Evolutionary conservation across 1,140 invertebrate genomes (phyloP).

Genomic region (Pseudomyrmex flavicornis): DNA sequence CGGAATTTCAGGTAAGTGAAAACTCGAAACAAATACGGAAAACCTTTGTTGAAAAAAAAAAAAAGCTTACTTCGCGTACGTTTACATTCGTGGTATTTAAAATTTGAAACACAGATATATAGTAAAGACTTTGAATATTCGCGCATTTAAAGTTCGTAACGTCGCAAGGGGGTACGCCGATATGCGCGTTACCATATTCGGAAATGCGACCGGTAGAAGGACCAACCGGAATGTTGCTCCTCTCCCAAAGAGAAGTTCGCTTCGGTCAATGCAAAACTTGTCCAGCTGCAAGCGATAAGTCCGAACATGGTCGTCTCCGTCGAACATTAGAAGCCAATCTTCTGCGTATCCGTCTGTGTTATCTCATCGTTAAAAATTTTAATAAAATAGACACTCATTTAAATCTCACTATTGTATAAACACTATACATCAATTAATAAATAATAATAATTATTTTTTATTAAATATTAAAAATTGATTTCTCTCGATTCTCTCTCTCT

Average conservation of each 20-base stretch:
- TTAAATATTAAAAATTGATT: too few species aligned
- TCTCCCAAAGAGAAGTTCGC: constrained; percentile 32
- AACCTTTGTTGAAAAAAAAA: background rate
- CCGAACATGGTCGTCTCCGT: background rate
- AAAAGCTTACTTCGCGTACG: background rate
- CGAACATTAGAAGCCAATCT: constrained; percentile 31
- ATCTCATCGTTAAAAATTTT: too few species aligned
- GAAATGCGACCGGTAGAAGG: constrained; percentile 37
- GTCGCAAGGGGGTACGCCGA: background rate
- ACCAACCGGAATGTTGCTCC: constrained; percentile 53
- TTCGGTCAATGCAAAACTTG: constrained; percentile 49
- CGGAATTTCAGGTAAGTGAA: constrained; percentile 23
- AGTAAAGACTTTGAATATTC: constrained; percentile 27
- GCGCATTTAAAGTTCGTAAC: constrained; percentile 9
- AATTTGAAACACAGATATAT: background rate
- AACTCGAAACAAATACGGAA: background rate
- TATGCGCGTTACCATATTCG: constrained; percentile 61
- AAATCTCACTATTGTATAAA: too few species aligned
- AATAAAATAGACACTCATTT: too few species aligned
- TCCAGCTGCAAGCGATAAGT: constrained; percentile 14
- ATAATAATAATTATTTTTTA: too few species aligned
- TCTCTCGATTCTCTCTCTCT: too few species aligned
- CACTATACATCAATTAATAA: too few species aligned
- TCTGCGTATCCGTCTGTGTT: too few species aligned
- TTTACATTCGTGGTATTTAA: background rate